These are phyloP conservation scores for Pseudomugil tenellus DNA, from an alignment of 2,797 vertebrate genomes.

Conservation along the genomic window DNA sequence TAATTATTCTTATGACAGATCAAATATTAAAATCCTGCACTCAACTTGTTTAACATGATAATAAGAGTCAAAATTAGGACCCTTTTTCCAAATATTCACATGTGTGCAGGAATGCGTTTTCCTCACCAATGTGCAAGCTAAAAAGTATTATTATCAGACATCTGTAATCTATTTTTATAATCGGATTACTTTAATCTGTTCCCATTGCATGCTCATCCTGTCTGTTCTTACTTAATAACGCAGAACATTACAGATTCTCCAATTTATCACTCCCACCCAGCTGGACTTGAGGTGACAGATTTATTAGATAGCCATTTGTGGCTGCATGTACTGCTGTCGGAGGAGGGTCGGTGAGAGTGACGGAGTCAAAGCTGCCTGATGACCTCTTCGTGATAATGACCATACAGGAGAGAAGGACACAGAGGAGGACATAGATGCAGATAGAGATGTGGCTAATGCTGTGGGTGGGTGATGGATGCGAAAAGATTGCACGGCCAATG, in stretches of 20 bases:
- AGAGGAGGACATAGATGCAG: slow-evolving; percentile 55
- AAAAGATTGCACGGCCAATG: slow-evolving; percentile 14
- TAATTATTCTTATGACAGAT: neutral
- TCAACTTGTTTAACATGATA: neutral
- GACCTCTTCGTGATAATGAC: slow-evolving; percentile 73
- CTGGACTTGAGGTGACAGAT: slow-evolving; percentile 75
- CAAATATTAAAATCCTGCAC: neutral
- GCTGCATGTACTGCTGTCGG: slow-evolving; percentile 51
- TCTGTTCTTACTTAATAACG: slow-evolving; percentile 61
- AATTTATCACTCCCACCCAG: slow-evolving; percentile 70
- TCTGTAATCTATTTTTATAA: slow-evolving; percentile 56
- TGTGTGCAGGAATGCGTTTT: slow-evolving; percentile 7
- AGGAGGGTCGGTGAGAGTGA: slow-evolving; percentile 57
- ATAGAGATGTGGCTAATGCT: slow-evolving; percentile 49
- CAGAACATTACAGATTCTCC: slow-evolving; percentile 36
- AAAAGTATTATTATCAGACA: slow-evolving; percentile 56
- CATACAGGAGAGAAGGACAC: slow-evolving; percentile 65
- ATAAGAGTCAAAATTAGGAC: neutral
- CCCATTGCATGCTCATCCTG: slow-evolving; percentile 46
- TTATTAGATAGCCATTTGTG: slow-evolving; percentile 74
- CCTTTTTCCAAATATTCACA: neutral
- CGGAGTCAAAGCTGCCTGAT: slow-evolving; percentile 71
- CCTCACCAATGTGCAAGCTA: slow-evolving; percentile 8
- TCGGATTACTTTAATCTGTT: slow-evolving; percentile 61
- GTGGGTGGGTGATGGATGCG: slow-evolving; percentile 38